Conservation (phyloP, 2,797 vertebrate species). For the Phoebastria nigripes region DNA sequence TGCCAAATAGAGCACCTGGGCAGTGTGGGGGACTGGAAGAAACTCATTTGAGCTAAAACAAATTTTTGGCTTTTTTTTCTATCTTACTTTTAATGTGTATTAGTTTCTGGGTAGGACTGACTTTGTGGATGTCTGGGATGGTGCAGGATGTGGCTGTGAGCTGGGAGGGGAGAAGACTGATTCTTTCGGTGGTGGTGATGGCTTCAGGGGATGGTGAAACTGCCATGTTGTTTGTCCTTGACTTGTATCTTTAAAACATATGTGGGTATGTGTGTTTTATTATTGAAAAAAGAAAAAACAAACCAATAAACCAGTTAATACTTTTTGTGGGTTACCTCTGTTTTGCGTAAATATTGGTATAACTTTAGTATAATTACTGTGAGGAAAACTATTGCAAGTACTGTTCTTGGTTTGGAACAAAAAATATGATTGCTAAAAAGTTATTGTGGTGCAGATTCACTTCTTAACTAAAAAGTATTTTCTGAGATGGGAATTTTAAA, state of each 20-base stretch:
- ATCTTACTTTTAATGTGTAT: neutral
- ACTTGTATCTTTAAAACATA: neutral
- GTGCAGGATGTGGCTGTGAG: neutral
- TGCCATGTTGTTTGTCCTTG: neutral
- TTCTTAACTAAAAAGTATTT: neutral
- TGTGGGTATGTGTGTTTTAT: neutral
- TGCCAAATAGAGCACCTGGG: neutral
- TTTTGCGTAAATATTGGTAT: neutral
- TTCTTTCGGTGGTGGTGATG: neutral
- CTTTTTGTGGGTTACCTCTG: neutral
- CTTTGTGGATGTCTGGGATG: neutral
- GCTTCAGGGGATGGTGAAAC: neutral
- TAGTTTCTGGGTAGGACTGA: neutral
- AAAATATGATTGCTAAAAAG: neutral
- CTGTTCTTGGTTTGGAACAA: neutral
- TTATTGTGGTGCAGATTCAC: neutral
- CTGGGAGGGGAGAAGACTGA: neutral
- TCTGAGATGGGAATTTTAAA: neutral
- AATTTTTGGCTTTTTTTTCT: neutral
- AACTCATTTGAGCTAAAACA: neutral
- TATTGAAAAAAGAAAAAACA: neutral
- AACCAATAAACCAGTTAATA: neutral
- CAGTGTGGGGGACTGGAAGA: neutral
- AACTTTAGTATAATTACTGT: neutral
- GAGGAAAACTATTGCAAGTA: neutral